Evolutionary conservation across 2,888 invertebrate species (phyloP).

Genomic region (Drosophila kambysellisi): DNA sequence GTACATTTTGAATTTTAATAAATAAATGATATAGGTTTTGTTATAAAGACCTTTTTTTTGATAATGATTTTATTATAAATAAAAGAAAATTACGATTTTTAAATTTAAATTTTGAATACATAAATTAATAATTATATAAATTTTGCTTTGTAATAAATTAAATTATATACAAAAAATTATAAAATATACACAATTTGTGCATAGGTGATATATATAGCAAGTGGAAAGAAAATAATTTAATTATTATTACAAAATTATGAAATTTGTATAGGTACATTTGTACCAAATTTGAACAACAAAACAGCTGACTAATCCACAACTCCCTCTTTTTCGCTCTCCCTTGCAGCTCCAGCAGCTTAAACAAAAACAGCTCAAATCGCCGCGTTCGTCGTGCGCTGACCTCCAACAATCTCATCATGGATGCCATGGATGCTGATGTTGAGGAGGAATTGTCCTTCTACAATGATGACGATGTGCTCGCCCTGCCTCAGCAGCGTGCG

Average conservation of each 20-base stretch:
- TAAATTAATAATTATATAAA: neutral
- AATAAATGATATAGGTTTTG: neutral
- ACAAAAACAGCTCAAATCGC: constrained; percentile 52
- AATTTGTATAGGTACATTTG: neutral
- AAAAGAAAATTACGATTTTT: neutral
- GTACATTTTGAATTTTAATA: neutral
- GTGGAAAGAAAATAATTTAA: neutral
- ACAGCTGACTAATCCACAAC: constrained; percentile 64
- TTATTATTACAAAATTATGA: neutral
- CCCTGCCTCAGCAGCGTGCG: constrained; percentile 53
- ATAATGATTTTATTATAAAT: neutral
- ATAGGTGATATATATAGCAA: neutral
- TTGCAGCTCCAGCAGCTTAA: constrained; percentile 51
- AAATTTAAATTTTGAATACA: neutral
- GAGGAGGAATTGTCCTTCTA: constrained; percentile 84
- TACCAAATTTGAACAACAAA: constrained; percentile 6
- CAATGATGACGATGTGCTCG: constrained; percentile 75
- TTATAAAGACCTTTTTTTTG: neutral
- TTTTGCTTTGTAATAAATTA: neutral
- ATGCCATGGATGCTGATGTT: constrained; percentile 76
- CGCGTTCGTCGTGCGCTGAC: constrained; percentile 60
- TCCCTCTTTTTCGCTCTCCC: constrained; percentile 13
- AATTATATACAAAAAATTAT: neutral
- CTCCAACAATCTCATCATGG: constrained; percentile 35
- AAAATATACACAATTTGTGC: neutral